Percentiles rank a stretch among this genome's conserved stretches.
These are phyloP conservation scores for Oncopodura yosiiana DNA, from an alignment of 1,140 invertebrate species.

Conservation along the genomic window DNA sequence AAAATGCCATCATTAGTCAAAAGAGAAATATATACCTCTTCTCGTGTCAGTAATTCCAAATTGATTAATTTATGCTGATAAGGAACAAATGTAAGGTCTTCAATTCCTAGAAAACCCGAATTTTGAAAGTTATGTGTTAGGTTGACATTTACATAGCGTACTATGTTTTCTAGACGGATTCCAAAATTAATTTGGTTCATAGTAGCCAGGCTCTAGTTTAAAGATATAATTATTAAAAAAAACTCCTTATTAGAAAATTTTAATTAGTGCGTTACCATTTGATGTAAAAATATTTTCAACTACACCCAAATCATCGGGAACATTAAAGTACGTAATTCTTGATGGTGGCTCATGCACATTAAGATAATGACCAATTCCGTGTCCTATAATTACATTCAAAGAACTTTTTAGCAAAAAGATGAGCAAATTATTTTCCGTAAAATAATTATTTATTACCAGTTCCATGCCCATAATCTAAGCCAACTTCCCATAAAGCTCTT, in stretches of 20 bases:
- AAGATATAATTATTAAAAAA: not conserved
- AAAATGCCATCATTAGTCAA: no score
- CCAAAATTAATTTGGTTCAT: constrained; percentile 74
- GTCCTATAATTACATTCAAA: constrained; percentile 45
- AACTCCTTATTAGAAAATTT: not conserved
- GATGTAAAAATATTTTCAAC: constrained; percentile 81
- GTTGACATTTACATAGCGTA: constrained; percentile 38
- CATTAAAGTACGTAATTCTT: constrained; percentile 61
- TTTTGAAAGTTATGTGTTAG: constrained; percentile 54
- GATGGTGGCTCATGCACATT: constrained; percentile 92
- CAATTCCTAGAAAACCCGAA: constrained; percentile 72
- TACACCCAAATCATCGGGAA: constrained; percentile 68
- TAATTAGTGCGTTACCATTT: constrained; percentile 63
- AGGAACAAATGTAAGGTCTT: constrained; percentile 83
- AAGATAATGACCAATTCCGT: constrained; percentile 88
- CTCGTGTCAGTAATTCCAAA: constrained; percentile 58
- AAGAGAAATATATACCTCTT: no score
- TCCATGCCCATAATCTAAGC: constrained; percentile 89
- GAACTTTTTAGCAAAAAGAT: no score
- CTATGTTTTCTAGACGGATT: constrained; percentile 83
- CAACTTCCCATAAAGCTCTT: constrained; percentile 77
- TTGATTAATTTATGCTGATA: constrained; percentile 82
- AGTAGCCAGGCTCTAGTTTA: constrained; percentile 62
- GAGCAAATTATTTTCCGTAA: not conserved
- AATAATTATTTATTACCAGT: constrained; percentile 50